Conservation (phyloP, 2,888 invertebrate genomes). For the Orthosia cruda region DNA sequence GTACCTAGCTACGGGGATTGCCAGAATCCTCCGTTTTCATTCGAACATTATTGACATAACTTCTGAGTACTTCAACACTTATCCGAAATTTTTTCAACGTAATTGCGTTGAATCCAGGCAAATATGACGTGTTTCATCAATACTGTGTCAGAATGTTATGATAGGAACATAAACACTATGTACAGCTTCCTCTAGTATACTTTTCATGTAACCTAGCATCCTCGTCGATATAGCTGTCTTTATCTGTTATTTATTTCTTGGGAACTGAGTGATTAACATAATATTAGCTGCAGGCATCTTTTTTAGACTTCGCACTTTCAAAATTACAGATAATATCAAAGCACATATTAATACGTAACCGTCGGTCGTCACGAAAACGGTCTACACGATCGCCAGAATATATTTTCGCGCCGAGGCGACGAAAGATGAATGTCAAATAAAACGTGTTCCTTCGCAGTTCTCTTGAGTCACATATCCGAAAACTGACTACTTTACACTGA, state of each 20-base stretch:
- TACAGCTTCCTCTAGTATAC: conserved; percentile 26
- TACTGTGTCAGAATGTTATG: conserved; percentile 39
- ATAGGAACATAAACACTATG: conserved; percentile 37
- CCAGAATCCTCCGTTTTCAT: background rate
- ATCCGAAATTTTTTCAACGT: background rate
- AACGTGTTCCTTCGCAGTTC: background rate
- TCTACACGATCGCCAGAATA: conserved; percentile 7
- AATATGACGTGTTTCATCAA: conserved; percentile 48
- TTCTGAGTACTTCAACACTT: conserved; percentile 8
- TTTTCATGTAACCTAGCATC: conserved; percentile 19
- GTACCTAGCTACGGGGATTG: background rate
- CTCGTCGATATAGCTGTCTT: conserved; percentile 14
- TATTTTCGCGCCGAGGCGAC: conserved; percentile 1
- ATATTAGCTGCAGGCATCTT: conserved; percentile 27
- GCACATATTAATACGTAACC: background rate
- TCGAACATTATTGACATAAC: background rate
- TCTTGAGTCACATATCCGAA: background rate
- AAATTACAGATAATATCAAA: conserved; percentile 22
- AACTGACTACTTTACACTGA: background rate
- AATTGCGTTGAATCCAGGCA: conserved; percentile 5
- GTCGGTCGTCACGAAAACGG: conserved; percentile 17
- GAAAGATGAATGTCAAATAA: conserved; percentile 9
- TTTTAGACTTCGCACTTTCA: conserved; percentile 16
- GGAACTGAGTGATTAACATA: conserved; percentile 23
- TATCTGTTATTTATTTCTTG: conserved; percentile 23